phyloP scores from a whole-genome alignment of 64 coral and sea anemone species.

The Montipora efflorescens region DNA sequence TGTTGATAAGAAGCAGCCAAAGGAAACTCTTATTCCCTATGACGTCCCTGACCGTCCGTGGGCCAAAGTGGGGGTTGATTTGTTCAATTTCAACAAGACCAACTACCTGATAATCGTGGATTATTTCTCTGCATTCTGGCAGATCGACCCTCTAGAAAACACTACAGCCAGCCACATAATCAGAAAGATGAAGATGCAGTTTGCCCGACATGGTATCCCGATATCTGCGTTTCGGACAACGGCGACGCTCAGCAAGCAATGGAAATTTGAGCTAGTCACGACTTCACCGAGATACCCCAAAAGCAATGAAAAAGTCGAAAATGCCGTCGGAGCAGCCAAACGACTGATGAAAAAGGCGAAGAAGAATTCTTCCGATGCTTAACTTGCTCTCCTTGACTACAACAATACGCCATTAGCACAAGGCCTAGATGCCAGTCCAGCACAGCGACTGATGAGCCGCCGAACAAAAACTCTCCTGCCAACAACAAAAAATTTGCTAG shows the following conservation, averaged over 20 bases:
- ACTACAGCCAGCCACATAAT: not conserved
- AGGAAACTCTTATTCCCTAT: not conserved
- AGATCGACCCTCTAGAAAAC: not conserved
- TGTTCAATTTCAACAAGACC: conserved; percentile 1
- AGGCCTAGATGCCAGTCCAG: not conserved
- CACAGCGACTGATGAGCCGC: not conserved
- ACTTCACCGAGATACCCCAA: not conserved
- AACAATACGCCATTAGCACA: not conserved
- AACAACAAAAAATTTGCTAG: not conserved
- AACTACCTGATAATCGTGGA: not conserved
- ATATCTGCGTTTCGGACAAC: not conserved
- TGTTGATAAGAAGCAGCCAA: not conserved
- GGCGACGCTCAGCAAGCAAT: not conserved
- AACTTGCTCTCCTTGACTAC: not conserved
- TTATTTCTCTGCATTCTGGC: conserved; percentile 1
- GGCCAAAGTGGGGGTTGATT: not conserved
- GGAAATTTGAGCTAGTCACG: conserved; percentile 1
- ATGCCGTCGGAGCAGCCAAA: conserved; percentile 16
- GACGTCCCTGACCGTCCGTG: not conserved
- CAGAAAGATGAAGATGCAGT: not conserved
- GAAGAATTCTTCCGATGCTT: not conserved
- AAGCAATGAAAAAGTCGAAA: conserved; percentile 5
- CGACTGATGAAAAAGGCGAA: not conserved
- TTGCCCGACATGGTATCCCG: conserved; percentile 7
- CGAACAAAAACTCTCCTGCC: not conserved